Evolutionary conservation across 2,888 invertebrate genomes (phyloP).

Genomic region (Octodonta nipae): DNA sequence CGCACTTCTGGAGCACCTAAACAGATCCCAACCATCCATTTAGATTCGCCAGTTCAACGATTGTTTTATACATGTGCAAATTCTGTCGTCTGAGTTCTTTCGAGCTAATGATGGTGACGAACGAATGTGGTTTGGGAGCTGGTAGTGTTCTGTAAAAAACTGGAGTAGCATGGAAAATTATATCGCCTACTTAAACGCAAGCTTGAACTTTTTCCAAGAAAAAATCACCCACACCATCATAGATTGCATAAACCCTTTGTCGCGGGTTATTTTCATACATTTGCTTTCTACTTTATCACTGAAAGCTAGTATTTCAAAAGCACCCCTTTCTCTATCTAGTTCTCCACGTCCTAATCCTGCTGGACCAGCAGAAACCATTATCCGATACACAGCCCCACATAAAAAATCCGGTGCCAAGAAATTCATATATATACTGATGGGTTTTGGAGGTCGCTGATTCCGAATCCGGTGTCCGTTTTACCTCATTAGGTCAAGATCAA

Average conservation of each 20-base stretch:
- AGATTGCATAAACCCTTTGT: too few relatives aligned
- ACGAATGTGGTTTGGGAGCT: slow-evolving; percentile 26
- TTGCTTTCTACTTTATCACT: slow-evolving; percentile 41
- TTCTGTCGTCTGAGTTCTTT: slow-evolving; percentile 34
- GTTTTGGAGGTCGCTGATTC: too few relatives aligned
- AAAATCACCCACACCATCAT: too few relatives aligned
- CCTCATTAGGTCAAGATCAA: too few relatives aligned
- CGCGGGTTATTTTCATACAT: slow-evolving; percentile 43
- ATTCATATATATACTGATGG: too few relatives aligned
- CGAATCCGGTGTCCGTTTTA: too few relatives aligned
- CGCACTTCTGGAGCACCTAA: too few relatives aligned
- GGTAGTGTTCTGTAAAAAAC: slow-evolving; percentile 22
- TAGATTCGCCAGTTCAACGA: too few relatives aligned
- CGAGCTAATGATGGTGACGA: slow-evolving; percentile 26
- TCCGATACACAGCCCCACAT: too few relatives aligned
- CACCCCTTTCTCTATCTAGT: slow-evolving; percentile 46
- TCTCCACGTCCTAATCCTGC: slow-evolving; percentile 48
- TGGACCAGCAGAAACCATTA: slow-evolving; percentile 51
- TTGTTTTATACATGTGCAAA: slow-evolving; percentile 39
- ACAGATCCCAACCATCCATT: too few relatives aligned
- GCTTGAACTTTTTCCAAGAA: too few relatives aligned
- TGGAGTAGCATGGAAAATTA: slow-evolving; percentile 28
- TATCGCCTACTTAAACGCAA: slow-evolving; percentile 42
- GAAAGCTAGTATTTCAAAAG: slow-evolving; percentile 48
- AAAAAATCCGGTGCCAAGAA: too few relatives aligned